phyloP scores from a whole-genome alignment of 30 jellyfish, hydroid and myxozoan species.

The Aurelia sp. region DNA sequence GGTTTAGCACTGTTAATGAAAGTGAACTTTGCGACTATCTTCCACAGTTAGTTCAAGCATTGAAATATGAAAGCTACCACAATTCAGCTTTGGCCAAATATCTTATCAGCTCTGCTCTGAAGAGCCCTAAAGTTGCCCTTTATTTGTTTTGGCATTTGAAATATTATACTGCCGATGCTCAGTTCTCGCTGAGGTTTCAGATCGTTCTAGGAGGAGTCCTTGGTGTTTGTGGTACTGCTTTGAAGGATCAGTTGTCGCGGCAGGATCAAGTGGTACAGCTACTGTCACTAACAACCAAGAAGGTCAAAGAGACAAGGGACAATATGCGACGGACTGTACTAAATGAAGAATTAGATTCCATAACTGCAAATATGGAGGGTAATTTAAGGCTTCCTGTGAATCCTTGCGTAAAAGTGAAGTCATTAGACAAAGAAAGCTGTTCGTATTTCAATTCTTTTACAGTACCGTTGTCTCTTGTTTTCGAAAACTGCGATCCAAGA shows the following conservation, averaged over 20 bases:
- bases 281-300: constrained; percentile 69
- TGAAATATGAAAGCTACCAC: constrained; percentile 92
- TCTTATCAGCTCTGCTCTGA: constrained; percentile 68
- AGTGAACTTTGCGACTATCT: constrained; percentile 86
- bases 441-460: constrained; percentile 85
- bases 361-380: constrained; percentile 53
- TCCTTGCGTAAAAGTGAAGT: constrained; percentile 77
- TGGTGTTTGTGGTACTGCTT: constrained; percentile 83
- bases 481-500: constrained; percentile 79
- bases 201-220: constrained; percentile 88
- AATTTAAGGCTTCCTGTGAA: constrained; percentile 78
- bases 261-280: constrained; percentile 79
- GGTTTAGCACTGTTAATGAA: constrained; percentile 72
- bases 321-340: constrained; percentile 59
- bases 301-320: constrained; percentile 77
- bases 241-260: constrained; percentile 81
- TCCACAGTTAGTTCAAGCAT: constrained; percentile 94
- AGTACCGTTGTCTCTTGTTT: constrained; percentile 81
- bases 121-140: constrained; percentile 92
- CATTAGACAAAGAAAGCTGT: constrained; percentile 55
- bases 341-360: constrained; percentile 50
- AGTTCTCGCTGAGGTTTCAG: constrained; percentile 94
- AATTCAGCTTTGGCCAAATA: constrained; percentile 88
- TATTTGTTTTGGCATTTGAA: constrained; percentile 93
- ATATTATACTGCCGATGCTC: constrained; percentile 90